These are phyloP conservation scores for Malurus cyaneus DNA, from an alignment of 2,113 vertebrate species.

Conservation along the genomic window DNA sequence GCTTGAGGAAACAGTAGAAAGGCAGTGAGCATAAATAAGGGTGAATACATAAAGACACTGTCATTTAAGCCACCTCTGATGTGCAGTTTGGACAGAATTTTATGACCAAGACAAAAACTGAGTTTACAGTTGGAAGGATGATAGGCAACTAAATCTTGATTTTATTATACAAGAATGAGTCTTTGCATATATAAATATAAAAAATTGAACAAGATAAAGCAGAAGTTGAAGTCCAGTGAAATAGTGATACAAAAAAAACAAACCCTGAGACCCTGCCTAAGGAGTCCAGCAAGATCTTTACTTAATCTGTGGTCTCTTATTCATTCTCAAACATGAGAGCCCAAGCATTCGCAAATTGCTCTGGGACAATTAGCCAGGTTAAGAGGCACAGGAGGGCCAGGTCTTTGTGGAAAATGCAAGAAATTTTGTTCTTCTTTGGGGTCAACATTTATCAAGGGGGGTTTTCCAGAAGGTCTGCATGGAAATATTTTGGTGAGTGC, in stretches of 20 bases:
- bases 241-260: neutral
- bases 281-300: neutral
- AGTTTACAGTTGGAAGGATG: neutral
- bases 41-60: neutral
- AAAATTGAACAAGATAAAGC: neutral
- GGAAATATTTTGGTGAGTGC: neutral
- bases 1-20: neutral
- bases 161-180: neutral
- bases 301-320: neutral
- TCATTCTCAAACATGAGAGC: neutral
- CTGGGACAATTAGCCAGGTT: neutral
- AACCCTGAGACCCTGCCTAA: fast-evolving
- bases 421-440: neutral
- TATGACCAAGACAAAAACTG: neutral
- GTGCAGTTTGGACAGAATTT: neutral
- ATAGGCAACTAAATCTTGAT: neutral
- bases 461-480: neutral
- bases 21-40: neutral
- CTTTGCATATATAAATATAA: neutral
- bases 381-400: neutral
- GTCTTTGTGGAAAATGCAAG: neutral
- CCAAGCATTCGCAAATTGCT: neutral
- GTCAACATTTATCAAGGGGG: neutral
- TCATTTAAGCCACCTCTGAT: neutral
- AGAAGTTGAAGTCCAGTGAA: neutral